A percentile compares a stretch with the other conserved stretches of the same genome.
Conservation (phyloP, 2,888 invertebrate genomes). For the Drosophila sordidula region DNA sequence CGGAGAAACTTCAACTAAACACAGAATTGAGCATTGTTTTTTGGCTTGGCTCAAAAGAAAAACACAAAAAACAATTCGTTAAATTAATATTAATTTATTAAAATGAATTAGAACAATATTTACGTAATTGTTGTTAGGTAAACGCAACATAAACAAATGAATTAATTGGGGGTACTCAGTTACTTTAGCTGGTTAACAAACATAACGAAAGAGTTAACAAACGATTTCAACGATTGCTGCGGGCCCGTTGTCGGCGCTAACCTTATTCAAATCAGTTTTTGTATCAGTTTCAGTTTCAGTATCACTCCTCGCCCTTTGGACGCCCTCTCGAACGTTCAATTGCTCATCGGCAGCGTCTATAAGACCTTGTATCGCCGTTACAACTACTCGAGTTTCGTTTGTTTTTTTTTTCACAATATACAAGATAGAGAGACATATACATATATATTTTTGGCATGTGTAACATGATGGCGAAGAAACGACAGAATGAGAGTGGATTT, state of each 20-base stretch:
- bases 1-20: not conserved
- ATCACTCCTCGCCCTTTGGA: slow-evolving; percentile 83
- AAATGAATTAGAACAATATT: slow-evolving; percentile 30
- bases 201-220: slow-evolving; percentile 51
- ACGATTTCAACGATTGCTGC: slow-evolving; percentile 58
- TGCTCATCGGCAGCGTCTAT: slow-evolving; percentile 86
- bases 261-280: slow-evolving; percentile 83
- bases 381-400: slow-evolving; percentile 75
- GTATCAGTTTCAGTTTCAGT: slow-evolving; percentile 68
- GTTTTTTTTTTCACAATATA: slow-evolving; percentile 5
- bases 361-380: slow-evolving; percentile 86
- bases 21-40: slow-evolving; percentile 42
- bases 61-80: slow-evolving; percentile 20
- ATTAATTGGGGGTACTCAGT: slow-evolving; percentile 43
- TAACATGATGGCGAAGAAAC: slow-evolving; percentile 58
- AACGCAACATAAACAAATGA: slow-evolving; percentile 26
- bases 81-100: slow-evolving; percentile 18
- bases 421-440: slow-evolving; percentile 24
- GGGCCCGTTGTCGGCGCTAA: slow-evolving; percentile 74
- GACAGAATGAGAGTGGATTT: slow-evolving; percentile 49
- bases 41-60: slow-evolving; percentile 16
- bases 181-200: slow-evolving; percentile 59
- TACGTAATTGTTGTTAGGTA: slow-evolving; percentile 28
- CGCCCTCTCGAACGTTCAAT: slow-evolving; percentile 84
- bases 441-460: slow-evolving; percentile 30